Percentiles rank a stretch among this genome's conserved stretches.
Evolutionary conservation across 2,888 invertebrate species (phyloP).

Genomic region (Creontiades dilutus): DNA sequence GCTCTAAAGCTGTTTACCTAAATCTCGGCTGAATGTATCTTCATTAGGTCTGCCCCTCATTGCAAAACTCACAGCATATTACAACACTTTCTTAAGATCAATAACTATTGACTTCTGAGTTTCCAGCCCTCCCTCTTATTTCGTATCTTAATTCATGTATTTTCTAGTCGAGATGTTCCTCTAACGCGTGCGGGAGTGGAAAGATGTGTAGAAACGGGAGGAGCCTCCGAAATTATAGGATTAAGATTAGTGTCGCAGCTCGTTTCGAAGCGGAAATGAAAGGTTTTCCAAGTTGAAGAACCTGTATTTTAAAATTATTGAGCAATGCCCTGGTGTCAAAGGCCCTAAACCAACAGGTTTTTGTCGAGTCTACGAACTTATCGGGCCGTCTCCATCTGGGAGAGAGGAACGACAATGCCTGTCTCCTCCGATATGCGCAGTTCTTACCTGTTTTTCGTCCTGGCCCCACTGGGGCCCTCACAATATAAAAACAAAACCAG

Average conservation of each 20-base stretch:
- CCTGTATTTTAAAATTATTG: constrained; percentile 42
- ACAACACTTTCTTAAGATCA: too few relatives aligned
- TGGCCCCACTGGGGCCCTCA: too few relatives aligned
- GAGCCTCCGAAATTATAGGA: neutral
- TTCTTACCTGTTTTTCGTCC: constrained; percentile 24
- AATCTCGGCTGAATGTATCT: too few relatives aligned
- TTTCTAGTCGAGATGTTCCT: too few relatives aligned
- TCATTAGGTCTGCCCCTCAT: too few relatives aligned
- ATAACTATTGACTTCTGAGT: too few relatives aligned
- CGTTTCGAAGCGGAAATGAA: constrained; percentile 16
- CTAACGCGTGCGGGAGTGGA: neutral
- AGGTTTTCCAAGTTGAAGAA: constrained; percentile 48
- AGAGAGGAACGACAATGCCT: neutral
- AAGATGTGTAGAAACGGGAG: constrained; percentile 1
- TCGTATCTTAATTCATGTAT: too few relatives aligned
- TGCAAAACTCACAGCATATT: too few relatives aligned
- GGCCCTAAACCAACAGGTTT: constrained; percentile 60
- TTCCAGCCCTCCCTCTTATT: too few relatives aligned
- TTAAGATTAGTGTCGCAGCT: constrained; percentile 38
- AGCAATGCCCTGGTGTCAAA: constrained; percentile 48
- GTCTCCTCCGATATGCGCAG: neutral
- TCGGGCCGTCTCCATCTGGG: constrained; percentile 30
- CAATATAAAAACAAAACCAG: too few relatives aligned
- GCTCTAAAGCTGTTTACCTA: too few relatives aligned
- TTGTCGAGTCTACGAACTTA: constrained; percentile 10